These are phyloP conservation scores for Drosophila merina DNA, from an alignment of 2,888 invertebrate species.

Conservation along the genomic window DNA sequence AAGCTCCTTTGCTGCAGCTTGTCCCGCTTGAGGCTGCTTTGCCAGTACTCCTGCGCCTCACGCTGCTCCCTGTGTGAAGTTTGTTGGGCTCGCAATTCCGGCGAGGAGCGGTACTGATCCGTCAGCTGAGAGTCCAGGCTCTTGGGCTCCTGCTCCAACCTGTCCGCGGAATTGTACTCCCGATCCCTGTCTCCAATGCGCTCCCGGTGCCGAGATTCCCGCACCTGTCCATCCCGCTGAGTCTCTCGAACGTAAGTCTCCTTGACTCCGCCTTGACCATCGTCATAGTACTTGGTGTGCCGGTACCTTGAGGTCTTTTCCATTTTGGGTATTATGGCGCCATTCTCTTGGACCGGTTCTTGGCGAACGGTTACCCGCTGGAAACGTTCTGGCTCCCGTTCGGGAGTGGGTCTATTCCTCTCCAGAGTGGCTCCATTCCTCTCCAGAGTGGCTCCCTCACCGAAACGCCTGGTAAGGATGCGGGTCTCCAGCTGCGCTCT, in stretches of 20 bases:
- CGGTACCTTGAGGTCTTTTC: constrained; percentile 81
- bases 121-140: constrained; percentile 87
- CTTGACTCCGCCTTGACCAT: constrained; percentile 85
- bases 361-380: constrained; percentile 62
- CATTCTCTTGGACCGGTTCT: constrained; percentile 74
- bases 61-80: constrained; percentile 69
- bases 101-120: constrained; percentile 86
- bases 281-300: constrained; percentile 82
- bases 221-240: constrained; percentile 82
- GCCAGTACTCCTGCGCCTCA: constrained; percentile 86
- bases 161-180: constrained; percentile 56
- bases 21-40: constrained; percentile 86
- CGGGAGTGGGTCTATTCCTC: constrained; percentile 47
- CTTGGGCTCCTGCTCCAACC: constrained; percentile 86
- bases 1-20: constrained; percentile 83
- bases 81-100: constrained; percentile 83
- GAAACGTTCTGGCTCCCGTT: constrained; percentile 64
- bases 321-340: constrained; percentile 53
- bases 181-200: constrained; percentile 69
- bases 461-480: constrained; percentile 86
- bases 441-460: constrained; percentile 82
- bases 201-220: constrained; percentile 84
- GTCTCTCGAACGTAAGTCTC: constrained; percentile 84
- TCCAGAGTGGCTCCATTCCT: constrained; percentile 76
- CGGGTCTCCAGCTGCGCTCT: constrained; percentile 91